Percentiles rank a stretch among this genome's conserved stretches.
Conservation (phyloP, 2,113 vertebrate genomes). For the Caloenas nicobarica region DNA sequence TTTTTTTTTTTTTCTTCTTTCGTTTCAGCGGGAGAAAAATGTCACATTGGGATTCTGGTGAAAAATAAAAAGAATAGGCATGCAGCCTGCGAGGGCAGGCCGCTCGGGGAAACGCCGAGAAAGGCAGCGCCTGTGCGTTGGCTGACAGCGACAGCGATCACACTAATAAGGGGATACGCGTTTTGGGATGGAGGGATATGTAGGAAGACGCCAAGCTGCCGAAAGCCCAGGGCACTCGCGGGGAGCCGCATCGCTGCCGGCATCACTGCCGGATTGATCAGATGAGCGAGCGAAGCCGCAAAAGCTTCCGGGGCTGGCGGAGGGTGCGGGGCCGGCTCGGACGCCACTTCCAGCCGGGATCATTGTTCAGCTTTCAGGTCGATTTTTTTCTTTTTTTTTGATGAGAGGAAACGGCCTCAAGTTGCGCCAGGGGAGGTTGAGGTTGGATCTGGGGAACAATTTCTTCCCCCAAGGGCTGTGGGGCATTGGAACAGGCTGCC, state of each 20-base stretch:
- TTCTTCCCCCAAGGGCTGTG: too few species aligned
- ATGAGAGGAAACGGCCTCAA: too few species aligned
- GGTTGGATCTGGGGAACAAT: too few species aligned
- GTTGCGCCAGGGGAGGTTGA: too few species aligned
- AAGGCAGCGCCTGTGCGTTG: not conserved
- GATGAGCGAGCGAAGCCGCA: not conserved
- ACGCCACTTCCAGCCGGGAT: too few species aligned
- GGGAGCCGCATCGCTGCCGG: not conserved
- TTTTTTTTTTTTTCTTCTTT: not conserved
- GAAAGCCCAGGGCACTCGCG: not conserved
- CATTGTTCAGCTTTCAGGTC: not conserved
- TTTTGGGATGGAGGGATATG: not conserved
- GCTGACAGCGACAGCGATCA: constrained; percentile 15
- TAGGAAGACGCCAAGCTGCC: not conserved
- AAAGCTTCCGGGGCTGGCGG: not conserved
- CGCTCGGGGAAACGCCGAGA: not conserved
- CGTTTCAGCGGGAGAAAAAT: constrained; percentile 6
- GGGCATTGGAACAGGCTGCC: too few species aligned
- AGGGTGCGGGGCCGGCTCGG: not conserved
- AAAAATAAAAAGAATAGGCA: not conserved
- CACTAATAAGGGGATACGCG: not conserved
- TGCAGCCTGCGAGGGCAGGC: not conserved
- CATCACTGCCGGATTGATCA: not conserved
- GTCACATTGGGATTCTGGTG: not conserved
- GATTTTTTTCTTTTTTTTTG: not conserved